Percentiles rank a stretch among this genome's conserved stretches.
Evolutionary conservation across 2,797 vertebrate species (phyloP).

Genomic region (Crocodylus rhombifer): DNA sequence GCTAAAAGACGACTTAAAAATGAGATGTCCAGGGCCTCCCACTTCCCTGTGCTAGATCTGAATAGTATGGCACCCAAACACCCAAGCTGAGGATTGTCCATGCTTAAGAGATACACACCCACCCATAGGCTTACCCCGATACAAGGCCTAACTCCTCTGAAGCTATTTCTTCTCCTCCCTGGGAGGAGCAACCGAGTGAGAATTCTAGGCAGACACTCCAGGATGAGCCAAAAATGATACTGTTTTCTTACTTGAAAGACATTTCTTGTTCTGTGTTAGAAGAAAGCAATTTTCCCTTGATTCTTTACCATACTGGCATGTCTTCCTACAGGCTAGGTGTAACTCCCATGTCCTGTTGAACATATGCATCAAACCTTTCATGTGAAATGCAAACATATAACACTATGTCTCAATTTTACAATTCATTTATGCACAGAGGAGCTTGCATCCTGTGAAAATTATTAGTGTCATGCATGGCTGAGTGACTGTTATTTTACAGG

Average conservation of each 20-base stretch:
- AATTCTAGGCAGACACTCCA: fast-evolving
- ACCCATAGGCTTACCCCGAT: not conserved
- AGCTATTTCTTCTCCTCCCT: fast-evolving
- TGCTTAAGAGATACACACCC: not conserved
- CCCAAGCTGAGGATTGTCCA: not conserved
- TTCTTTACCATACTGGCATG: fast-evolving
- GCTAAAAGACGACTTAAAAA: not conserved
- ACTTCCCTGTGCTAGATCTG: not conserved
- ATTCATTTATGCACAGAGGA: fast-evolving
- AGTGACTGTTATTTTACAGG: not conserved
- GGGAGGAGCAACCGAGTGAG: fast-evolving
- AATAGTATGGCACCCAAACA: not conserved
- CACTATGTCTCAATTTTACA: not conserved
- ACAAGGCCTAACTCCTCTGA: not conserved
- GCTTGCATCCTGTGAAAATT: fast-evolving
- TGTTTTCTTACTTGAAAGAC: not conserved
- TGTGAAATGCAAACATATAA: not conserved
- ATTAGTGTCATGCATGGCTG: not conserved
- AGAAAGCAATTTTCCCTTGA: fast-evolving
- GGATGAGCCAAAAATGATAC: fast-evolving
- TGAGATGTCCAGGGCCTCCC: not conserved
- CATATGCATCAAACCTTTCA: fast-evolving
- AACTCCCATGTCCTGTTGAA: fast-evolving
- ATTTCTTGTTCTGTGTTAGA: fast-evolving
- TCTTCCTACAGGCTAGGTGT: fast-evolving